phyloP scores from a whole-genome alignment of 2,797 vertebrate species.

The Ambastaia sidthimunki region DNA sequence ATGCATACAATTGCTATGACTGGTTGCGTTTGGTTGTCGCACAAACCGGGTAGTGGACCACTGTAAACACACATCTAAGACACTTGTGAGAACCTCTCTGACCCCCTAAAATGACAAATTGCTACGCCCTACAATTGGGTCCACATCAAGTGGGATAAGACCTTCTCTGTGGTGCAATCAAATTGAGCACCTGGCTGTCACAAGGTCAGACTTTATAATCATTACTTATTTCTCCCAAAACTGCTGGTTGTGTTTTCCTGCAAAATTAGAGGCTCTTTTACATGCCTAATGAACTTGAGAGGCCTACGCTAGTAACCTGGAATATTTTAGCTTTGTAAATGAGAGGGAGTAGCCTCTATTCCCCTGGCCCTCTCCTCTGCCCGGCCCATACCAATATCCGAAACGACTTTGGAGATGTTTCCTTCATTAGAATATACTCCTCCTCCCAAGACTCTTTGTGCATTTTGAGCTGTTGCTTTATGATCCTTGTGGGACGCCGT shows the following conservation, averaged over 20 bases:
- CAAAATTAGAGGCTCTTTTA: constrained; percentile 74
- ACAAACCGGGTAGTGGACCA: no score
- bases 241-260: constrained; percentile 68
- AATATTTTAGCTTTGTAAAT: constrained; percentile 79
- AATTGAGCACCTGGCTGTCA: not conserved
- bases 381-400: constrained; percentile 78
- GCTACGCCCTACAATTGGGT: not conserved
- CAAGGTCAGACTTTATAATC: constrained; percentile 26
- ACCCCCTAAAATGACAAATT: constrained; percentile 13
- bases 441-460: constrained; percentile 75
- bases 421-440: constrained; percentile 78
- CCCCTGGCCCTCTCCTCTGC: constrained; percentile 67
- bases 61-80: not conserved
- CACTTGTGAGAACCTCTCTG: not conserved
- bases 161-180: not conserved
- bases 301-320: constrained; percentile 74
- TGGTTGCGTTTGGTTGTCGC: no score
- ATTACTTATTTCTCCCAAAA: constrained; percentile 60
- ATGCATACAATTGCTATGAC: no score
- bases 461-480: constrained; percentile 76
- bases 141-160: not conserved
- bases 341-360: constrained; percentile 75
- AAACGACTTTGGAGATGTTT: constrained; percentile 77
- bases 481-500: constrained; percentile 77
- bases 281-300: constrained; percentile 74